Base-by-base conservation (phyloP, 2,888 invertebrate species). In the Tetragonula carbonaria region DNA sequence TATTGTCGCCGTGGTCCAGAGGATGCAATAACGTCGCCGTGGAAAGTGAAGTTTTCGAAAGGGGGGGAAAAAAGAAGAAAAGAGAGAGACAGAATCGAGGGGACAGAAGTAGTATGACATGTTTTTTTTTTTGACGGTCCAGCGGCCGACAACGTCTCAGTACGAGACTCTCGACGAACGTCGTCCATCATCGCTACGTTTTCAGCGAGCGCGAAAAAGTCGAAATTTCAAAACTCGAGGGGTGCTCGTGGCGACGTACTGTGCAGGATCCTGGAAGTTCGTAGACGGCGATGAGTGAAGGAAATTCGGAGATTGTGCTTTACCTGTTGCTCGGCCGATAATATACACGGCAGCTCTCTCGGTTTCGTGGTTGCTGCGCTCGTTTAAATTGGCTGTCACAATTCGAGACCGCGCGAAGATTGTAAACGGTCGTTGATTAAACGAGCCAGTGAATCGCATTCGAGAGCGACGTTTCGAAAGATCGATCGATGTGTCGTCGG, bases 391-490 rank as follows among this genome's bases (percentile, higher is more conserved):
- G 57, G 38, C 51, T 71, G 82, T 72, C 71, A 82, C 76, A n/a
- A 76, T 73, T 71, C 53, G 59, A 21, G 53, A 53, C 53, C 38
- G 38, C 70, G 51, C 59, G 72, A 74, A 74, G 73, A 75, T 65
- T 51, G 65, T 72, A 16, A 76, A 45, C 80, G 63, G 53, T 16
- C n/a, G 23, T 23, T 23, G 23, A 23, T 23, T 23, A 23, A 23
- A 23, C 23, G 62, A 51, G 63, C 63, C 28, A 57, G 81, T 78
- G 85, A 86, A 79, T 86, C 78, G 59, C 74, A 28, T 53, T 21
- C 70, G 74, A 55, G 67, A 67, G 62, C 66, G 86, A 79, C 77
- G 71, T 88, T 85, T 80, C 86, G 86, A 82, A 87, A 89, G 89
- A 85, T 78, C 84, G 89, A 85, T 78, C 84, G 76, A 78, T 78